Evolutionary conservation across 2,113 vertebrate species (phyloP).

Genomic region (Electrona antarctica): DNA sequence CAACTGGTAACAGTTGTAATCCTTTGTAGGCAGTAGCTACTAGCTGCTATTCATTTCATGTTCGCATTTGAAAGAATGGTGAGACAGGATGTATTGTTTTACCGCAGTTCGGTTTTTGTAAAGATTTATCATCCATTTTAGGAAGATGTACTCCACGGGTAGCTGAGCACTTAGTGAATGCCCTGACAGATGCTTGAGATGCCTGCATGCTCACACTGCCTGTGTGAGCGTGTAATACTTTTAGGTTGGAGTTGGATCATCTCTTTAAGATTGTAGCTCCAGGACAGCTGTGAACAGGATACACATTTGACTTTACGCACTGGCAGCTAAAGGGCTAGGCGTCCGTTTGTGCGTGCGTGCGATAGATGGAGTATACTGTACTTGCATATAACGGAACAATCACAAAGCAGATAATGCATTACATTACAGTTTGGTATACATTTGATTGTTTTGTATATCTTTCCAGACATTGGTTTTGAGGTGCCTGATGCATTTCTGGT

Average conservation of each 20-base stretch:
- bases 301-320: slow-evolving; percentile 44
- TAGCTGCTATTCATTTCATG: slow-evolving; percentile 6
- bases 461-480: slow-evolving; percentile 83
- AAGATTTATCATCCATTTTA: slow-evolving; percentile 46
- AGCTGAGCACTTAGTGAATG: slow-evolving; percentile 37
- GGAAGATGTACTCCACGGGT: slow-evolving; percentile 39
- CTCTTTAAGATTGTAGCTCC: slow-evolving; percentile 66
- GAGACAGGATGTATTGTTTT: slow-evolving; percentile 1
- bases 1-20: no score
- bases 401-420: not conserved
- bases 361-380: no score
- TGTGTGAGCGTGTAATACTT: slow-evolving; percentile 72
- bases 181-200: slow-evolving; percentile 34
- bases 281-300: slow-evolving; percentile 54
- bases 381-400: no score
- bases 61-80: slow-evolving; percentile 1
- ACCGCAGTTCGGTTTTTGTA: slow-evolving; percentile 27
- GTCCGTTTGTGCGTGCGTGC: not conserved
- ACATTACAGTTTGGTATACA: slow-evolving; percentile 9
- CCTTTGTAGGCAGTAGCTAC: not conserved
- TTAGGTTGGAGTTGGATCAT: slow-evolving; percentile 72
- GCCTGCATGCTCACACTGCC: slow-evolving; percentile 25
- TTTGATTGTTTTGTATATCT: slow-evolving; percentile 10
- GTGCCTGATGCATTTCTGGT: slow-evolving; percentile 84
- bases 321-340: slow-evolving; percentile 8